These are phyloP conservation scores for Frieseomelitta varia DNA, from an alignment of 1,140 invertebrate species.

Conservation along the genomic window DNA sequence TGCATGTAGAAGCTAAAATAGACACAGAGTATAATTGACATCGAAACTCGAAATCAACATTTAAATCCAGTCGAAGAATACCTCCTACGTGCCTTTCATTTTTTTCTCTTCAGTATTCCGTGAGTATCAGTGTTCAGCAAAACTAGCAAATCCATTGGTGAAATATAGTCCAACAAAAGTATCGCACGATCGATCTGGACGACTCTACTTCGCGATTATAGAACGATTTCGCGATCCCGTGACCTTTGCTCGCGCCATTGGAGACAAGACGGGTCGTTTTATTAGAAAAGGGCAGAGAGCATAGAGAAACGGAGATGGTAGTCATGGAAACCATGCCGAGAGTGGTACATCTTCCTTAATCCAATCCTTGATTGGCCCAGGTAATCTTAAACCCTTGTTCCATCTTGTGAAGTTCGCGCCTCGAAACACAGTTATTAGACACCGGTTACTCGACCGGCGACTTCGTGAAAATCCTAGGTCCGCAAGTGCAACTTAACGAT, in stretches of 20 bases:
- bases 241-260: conserved; percentile 42
- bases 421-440: background rate
- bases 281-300: conserved; percentile 50
- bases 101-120: background rate
- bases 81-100: background rate
- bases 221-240: conserved; percentile 38
- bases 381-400: conserved; percentile 59
- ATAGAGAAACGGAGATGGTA: conserved; percentile 53
- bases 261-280: conserved; percentile 37
- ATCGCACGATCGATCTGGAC: background rate
- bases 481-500: background rate
- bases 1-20: too few relatives aligned
- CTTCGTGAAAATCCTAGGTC: background rate
- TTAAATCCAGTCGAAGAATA: too few relatives aligned
- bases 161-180: background rate
- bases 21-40: too few relatives aligned
- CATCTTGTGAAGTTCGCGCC: conserved; percentile 37
- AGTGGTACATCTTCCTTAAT: conserved; percentile 59
- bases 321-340: conserved; percentile 61
- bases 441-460: background rate
- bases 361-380: conserved; percentile 55
- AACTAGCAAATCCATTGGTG: too few relatives aligned
- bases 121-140: too few relatives aligned
- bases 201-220: background rate
- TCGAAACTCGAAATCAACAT: too few relatives aligned